Base-by-base conservation (phyloP, 2,113 vertebrate species). In the Xiphophorus hellerii region DNA sequence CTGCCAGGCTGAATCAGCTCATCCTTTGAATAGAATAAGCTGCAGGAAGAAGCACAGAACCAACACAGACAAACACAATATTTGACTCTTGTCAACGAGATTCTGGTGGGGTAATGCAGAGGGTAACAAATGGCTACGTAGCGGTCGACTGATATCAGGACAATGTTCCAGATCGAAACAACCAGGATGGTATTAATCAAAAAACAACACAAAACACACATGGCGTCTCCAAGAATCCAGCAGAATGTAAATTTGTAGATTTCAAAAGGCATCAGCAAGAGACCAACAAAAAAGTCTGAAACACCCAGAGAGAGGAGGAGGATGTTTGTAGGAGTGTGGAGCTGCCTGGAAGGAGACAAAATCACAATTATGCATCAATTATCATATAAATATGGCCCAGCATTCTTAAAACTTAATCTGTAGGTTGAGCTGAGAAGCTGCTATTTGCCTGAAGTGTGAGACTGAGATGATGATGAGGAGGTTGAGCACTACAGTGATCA, bases 181-280 rank as follows among this genome's bases (percentile, higher is more conserved):
- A 3, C 5, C 13, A 27, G 2, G 9, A 51, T 27, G 2, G 8
- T 8, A 27, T 1, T 5, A 11, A 15, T 3, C 22, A 74, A 29
- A 54, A 0, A 54, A 35, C 0, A 10, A 35, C 27, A 54, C 0
- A 74, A 0, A 12, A 20, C 13, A 65, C 71, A 74, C 1, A 35
- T n/a, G 6, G 9, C 3, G n/a, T 85, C 69, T n/a, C 89, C 87
- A 12, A 91, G 60, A 48, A 79, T 76, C 89, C 91, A 90, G 67
- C 89, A 91, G 31, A 51, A 25, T 51, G 84, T 76, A 25, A 71
- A 74, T 13, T 66, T 28, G 25, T 71, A 28, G 4, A 87, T 76
- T 48, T 83, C 96, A 13, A 90, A 94, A 14, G 96, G 95, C 94
- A 96, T 95, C 74, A 96, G 69, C 35, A 96, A 30, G 15, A 87